Percentiles rank a stretch among this genome's conserved stretches.
Conservation (phyloP, 1,140 invertebrate genomes). For the Neodiprion virginianus region DNA sequence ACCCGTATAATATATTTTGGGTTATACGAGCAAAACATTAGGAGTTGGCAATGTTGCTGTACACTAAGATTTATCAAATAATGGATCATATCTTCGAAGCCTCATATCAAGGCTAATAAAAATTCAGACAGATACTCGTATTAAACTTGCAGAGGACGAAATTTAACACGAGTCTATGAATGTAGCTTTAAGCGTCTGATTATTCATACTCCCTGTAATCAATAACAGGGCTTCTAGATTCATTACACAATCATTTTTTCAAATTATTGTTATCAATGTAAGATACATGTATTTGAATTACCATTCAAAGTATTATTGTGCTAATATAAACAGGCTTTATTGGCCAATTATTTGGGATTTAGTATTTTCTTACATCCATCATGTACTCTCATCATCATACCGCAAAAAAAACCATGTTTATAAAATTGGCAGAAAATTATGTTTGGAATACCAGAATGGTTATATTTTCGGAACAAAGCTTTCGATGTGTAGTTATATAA, state of each 20-base stretch:
- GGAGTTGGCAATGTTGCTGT: too few species aligned
- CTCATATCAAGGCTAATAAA: neutral
- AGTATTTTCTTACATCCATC: slow-evolving; percentile 17
- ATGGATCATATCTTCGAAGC: neutral
- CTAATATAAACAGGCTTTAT: slow-evolving; percentile 54
- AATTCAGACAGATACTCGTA: neutral
- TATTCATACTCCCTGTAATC: slow-evolving; percentile 33
- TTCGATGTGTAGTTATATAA: too few species aligned
- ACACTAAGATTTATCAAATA: neutral
- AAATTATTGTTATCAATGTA: slow-evolving; percentile 50
- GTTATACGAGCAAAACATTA: too few species aligned
- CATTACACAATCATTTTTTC: slow-evolving; percentile 41
- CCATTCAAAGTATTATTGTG: slow-evolving; percentile 54
- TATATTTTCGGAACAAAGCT: too few species aligned
- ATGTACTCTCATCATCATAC: neutral
- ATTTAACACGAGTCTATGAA: slow-evolving; percentile 41
- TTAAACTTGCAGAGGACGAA: neutral
- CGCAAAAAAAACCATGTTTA: too few species aligned
- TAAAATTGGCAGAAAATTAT: too few species aligned
- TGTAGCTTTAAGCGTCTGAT: slow-evolving; percentile 43
- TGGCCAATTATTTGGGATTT: slow-evolving; percentile 39
- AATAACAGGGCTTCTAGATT: slow-evolving; percentile 34
- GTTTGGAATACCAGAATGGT: too few species aligned
- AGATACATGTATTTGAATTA: slow-evolving; percentile 48
- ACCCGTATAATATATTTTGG: too few species aligned